phyloP scores from a whole-genome alignment of 2,888 invertebrate genomes.

The Ctena decussata region DNA sequence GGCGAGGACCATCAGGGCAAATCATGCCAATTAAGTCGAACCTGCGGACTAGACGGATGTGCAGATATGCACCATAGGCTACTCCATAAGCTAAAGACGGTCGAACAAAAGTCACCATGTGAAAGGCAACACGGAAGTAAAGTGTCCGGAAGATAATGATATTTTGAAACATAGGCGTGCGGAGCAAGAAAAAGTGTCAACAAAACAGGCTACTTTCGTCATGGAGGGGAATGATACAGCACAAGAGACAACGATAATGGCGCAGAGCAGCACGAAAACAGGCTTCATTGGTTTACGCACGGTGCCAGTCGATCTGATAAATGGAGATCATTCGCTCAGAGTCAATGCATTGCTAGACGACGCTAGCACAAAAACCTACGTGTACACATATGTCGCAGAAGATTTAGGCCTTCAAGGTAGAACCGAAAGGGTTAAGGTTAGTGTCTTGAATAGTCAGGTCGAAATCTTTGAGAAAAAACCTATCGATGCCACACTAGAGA shows the following conservation, averaged over 20 bases:
- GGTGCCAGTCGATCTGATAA: constrained; percentile 15
- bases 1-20: constrained; percentile 28
- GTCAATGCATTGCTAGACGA: too few species aligned
- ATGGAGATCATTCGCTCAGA: too few species aligned
- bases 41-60: constrained; percentile 32
- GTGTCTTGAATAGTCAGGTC: too few species aligned
- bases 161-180: neutral
- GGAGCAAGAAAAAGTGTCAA: neutral
- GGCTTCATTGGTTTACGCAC: constrained; percentile 10
- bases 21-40: constrained; percentile 1
- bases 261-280: neutral
- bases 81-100: constrained; percentile 8
- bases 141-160: neutral
- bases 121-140: neutral
- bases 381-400: neutral
- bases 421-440: too few species aligned
- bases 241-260: neutral
- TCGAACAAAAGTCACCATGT: neutral
- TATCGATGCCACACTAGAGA: neutral
- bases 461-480: neutral
- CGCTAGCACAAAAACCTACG: too few species aligned
- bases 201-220: neutral
- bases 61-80: too few species aligned
- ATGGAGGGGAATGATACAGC: too few species aligned
- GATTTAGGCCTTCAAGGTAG: too few species aligned